These are phyloP conservation scores for Melanotus villosus DNA, from an alignment of 2,888 invertebrate genomes.

Conservation along the genomic window DNA sequence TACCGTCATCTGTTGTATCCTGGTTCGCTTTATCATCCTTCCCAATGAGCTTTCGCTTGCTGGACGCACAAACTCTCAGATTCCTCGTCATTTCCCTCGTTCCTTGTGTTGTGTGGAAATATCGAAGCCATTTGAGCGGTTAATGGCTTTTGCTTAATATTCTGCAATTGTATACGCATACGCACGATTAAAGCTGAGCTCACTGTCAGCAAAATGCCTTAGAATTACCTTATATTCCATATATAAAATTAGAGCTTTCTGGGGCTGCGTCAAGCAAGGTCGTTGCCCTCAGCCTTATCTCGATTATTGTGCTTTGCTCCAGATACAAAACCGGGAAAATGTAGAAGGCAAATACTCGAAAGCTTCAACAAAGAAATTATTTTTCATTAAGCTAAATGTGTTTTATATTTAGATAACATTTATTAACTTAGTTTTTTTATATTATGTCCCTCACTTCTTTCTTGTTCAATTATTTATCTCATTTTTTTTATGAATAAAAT, in stretches of 20 bases:
- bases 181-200: constrained; percentile 12
- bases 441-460: too few species aligned
- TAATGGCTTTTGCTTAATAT: constrained; percentile 30
- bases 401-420: too few species aligned
- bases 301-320: constrained; percentile 11
- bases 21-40: constrained; percentile 57
- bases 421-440: too few species aligned
- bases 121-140: constrained; percentile 28
- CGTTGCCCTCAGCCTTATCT: constrained; percentile 27
- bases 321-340: constrained; percentile 17
- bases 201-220: constrained; percentile 9
- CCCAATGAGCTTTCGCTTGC: constrained; percentile 57
- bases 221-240: constrained; percentile 8
- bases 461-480: too few species aligned
- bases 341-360: constrained; percentile 9
- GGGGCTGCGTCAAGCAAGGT: constrained; percentile 16
- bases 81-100: constrained; percentile 53
- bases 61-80: constrained; percentile 57
- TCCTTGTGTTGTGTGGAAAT: constrained; percentile 49
- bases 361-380: not conserved
- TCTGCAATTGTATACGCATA: constrained; percentile 23
- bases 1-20: constrained; percentile 60
- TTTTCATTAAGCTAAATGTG: not conserved
- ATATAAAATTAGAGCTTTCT: constrained; percentile 20
- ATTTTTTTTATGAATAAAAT: too few species aligned